Evolutionary conservation across 2,797 vertebrate genomes (phyloP).

Genomic region (Merluccius polli): DNA sequence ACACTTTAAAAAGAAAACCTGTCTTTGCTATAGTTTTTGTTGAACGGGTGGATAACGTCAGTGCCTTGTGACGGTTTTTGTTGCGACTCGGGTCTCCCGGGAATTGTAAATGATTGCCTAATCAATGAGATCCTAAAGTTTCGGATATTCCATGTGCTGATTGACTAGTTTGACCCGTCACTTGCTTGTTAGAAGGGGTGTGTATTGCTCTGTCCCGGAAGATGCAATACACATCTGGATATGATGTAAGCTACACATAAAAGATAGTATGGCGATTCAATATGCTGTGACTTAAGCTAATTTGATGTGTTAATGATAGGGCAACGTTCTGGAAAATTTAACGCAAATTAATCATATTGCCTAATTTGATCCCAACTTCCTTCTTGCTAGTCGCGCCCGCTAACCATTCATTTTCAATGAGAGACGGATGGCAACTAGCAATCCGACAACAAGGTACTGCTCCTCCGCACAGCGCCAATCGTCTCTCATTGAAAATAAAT

Average conservation of each 20-base stretch:
- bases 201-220: neutral
- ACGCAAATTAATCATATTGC: no score
- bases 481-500: no score
- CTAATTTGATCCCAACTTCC: no score
- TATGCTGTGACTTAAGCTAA: neutral
- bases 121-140: neutral
- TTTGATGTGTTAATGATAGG: no score
- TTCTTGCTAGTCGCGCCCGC: no score
- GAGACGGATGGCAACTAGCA: no score
- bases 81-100: neutral
- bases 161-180: neutral
- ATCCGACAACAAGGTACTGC: no score
- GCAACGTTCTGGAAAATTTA: no score
- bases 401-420: no score
- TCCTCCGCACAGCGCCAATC: no score
- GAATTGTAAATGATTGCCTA: neutral
- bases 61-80: neutral
- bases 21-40: neutral
- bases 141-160: neutral
- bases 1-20: no score
- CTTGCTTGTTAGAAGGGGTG: neutral
- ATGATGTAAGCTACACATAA: neutral
- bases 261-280: neutral
- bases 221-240: neutral
- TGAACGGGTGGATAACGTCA: neutral